Percentiles rank a stretch among this genome's conserved stretches.
Evolutionary conservation across 2,888 invertebrate genomes (phyloP).

Genomic region (Apotomis capreana): DNA sequence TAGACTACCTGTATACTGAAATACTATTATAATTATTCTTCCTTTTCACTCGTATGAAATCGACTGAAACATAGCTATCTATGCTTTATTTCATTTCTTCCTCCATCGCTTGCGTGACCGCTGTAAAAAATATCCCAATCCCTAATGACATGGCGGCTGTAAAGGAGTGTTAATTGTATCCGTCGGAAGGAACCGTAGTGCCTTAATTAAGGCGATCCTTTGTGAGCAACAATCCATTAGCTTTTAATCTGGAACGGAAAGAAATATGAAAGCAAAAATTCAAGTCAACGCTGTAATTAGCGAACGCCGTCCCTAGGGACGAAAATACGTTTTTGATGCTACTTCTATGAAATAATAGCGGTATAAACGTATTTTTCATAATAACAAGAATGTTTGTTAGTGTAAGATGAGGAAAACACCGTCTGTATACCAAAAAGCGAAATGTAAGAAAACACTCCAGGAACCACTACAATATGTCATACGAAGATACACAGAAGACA

Average conservation of each 20-base stretch:
- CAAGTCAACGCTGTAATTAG: conserved; percentile 25
- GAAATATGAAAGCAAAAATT: conserved; percentile 30
- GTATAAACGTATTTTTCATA: no score
- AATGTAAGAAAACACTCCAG: no score
- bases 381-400: no score
- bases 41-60: no score
- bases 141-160: conserved; percentile 22
- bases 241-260: conserved; percentile 35
- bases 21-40: no score
- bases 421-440: no score
- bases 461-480: no score
- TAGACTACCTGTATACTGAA: no score
- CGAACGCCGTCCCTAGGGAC: background rate
- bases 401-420: no score
- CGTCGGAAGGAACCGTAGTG: conserved; percentile 25
- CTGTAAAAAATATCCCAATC: conserved; percentile 8
- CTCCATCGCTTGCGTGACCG: background rate
- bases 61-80: background rate
- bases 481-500: no score
- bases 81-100: background rate
- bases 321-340: background rate
- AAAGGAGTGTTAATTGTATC: conserved; percentile 36
- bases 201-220: conserved; percentile 34
- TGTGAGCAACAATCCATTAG: conserved; percentile 39
- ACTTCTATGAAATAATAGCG: background rate